Base-by-base conservation (phyloP, 1,140 invertebrate species). In the Phocides pigmalion region DNA sequence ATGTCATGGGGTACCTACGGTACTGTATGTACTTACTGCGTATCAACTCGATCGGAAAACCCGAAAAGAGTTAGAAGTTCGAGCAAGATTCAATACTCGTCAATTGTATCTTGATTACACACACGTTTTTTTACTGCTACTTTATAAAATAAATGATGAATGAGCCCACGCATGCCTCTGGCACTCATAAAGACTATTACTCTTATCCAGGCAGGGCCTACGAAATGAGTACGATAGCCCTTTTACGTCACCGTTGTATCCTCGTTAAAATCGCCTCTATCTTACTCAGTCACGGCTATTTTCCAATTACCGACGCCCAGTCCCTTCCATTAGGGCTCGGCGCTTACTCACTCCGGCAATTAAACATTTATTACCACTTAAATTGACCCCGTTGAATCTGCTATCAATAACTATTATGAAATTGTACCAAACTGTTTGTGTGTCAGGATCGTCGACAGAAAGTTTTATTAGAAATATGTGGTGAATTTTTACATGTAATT, bases 351-450 rank as follows among this genome's bases (percentile, higher is more conserved):
- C 58, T 53, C 53, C 17, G 20, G 62, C 66, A 72, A 72, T 69
- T 65, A 69, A 65, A 62, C 61, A 69, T 69, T 69, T 64, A 69
- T 69, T 69, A 62, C 58, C 59, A 63, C 63, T 72, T 62, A 63
- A 63, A 63, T 61, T 72, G 70, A 65, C 61, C 70, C 54, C 51
- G 37, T 72, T 72, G 63, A 42, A 41, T 32, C 22, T 56, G 20
- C 49, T 56, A 41, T 56, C 12, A 56, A 56, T 56, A 41, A 42
- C 37, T 56, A 25, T 41, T 42, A 14, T 42, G 37, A 41, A 42
- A 42, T 14, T 28, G 17, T 54, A 56, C 53, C 39, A 42, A 41
- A 32, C 22, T 37, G 14, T 58, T 14, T 58, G 54, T 49, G 1
- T 1, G 4, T 39, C 35, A 12, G 12, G 11, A 12, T 28, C 9